Percentiles rank a stretch among this genome's conserved stretches.
Evolutionary conservation across 2,797 vertebrate genomes (phyloP).

Genomic region (Phoebastria nigripes): DNA sequence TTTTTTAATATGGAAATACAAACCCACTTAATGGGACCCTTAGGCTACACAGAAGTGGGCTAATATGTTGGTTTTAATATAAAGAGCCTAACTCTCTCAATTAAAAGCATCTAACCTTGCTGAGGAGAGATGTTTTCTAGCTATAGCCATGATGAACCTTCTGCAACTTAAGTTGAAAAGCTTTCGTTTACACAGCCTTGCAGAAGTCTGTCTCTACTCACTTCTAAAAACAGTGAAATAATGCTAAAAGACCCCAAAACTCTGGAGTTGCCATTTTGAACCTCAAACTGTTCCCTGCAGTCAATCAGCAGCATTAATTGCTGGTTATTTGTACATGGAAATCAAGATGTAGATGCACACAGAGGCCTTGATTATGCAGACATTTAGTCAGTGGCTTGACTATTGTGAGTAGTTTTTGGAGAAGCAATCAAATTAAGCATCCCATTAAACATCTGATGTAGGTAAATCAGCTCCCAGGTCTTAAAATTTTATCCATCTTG

Average conservation of each 20-base stretch:
- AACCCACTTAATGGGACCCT: neutral
- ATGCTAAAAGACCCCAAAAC: neutral
- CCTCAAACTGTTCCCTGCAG: neutral
- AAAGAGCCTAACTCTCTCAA: neutral
- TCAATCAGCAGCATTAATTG: neutral
- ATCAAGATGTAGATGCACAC: neutral
- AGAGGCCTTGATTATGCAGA: neutral
- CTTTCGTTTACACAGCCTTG: neutral
- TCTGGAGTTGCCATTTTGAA: neutral
- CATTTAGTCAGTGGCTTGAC: constrained; percentile 14
- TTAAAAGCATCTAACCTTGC: neutral
- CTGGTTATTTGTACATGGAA: neutral
- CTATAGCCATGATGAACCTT: neutral
- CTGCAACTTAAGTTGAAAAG: neutral
- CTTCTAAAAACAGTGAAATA: neutral
- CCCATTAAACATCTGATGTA: constrained; percentile 30
- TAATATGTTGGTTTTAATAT: neutral
- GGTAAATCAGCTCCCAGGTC: neutral
- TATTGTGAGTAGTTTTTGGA: constrained; percentile 4
- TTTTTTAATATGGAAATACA: neutral
- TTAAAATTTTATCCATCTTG: neutral
- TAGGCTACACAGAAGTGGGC: neutral
- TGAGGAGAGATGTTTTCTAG: neutral
- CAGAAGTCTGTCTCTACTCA: neutral
- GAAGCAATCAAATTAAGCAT: constrained; percentile 45